Conservation (phyloP, 1,140 invertebrate species). For the Monochamus saltuarius region DNA sequence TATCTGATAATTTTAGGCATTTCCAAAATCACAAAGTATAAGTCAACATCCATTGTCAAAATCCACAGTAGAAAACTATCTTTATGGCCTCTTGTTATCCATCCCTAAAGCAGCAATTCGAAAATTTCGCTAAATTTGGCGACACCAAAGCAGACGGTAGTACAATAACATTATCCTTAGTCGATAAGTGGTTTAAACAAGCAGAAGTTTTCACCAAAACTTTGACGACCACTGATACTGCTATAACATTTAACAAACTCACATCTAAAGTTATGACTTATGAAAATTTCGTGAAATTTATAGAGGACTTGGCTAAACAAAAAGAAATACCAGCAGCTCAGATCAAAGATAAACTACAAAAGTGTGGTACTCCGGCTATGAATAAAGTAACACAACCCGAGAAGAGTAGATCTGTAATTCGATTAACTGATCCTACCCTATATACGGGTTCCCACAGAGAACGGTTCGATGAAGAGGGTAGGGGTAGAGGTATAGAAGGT, state of each 20-base stretch:
- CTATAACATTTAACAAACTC: constrained; percentile 66
- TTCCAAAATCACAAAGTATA: too few relatives aligned
- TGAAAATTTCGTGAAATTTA: constrained; percentile 46
- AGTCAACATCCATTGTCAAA: background rate
- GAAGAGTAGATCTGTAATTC: constrained; percentile 74
- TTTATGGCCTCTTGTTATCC: too few relatives aligned
- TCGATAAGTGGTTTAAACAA: constrained; percentile 78
- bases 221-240: constrained; percentile 67
- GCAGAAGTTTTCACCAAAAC: constrained; percentile 70
- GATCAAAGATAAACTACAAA: constrained; percentile 57
- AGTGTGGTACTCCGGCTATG: constrained; percentile 56
- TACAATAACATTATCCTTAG: constrained; percentile 65
- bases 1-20: too few relatives aligned
- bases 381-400: constrained; percentile 35
- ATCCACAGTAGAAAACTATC: background rate
- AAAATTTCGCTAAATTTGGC: constrained; percentile 67
- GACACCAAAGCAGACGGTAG: constrained; percentile 66
- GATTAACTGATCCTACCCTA: constrained; percentile 85
- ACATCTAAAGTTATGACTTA: constrained; percentile 50
- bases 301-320: constrained; percentile 59
- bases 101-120: constrained; percentile 47
- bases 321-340: constrained; percentile 58
- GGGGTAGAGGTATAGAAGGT: constrained; percentile 83
- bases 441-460: constrained; percentile 91
- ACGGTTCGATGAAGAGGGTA: constrained; percentile 82